Conservation (phyloP, 2,888 invertebrate species). For the Incurvaria masculella region DNA sequence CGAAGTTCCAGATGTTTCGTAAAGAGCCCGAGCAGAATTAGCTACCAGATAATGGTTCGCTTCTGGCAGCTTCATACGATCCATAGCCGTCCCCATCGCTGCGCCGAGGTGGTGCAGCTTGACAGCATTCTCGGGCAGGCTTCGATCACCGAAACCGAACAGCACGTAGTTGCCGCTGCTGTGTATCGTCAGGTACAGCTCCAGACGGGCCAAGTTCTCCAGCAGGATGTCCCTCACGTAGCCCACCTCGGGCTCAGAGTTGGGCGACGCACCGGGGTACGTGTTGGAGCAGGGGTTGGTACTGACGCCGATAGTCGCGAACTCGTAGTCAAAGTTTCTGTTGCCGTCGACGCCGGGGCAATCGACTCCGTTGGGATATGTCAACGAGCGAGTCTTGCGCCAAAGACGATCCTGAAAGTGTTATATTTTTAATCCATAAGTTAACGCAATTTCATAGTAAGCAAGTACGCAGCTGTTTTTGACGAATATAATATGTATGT, state of each 20-base stretch:
- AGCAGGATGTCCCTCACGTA: conserved; percentile 53
- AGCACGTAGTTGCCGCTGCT: conserved; percentile 64
- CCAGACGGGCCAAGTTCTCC: conserved; percentile 22
- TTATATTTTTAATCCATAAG: background rate
- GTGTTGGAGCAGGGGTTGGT: conserved; percentile 51
- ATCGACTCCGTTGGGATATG: conserved; percentile 10
- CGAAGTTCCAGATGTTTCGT: conserved; percentile 28
- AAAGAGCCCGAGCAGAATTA: conserved; percentile 27
- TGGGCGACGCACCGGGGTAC: conserved; percentile 56
- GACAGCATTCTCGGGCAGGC: conserved; percentile 18
- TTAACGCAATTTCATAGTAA: no score
- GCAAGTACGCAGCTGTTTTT: no score
- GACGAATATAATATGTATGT: no score
- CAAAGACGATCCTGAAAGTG: conserved; percentile 24
- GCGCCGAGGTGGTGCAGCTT: conserved; percentile 26
- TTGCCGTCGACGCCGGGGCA: conserved; percentile 31
- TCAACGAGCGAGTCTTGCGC: conserved; percentile 27
- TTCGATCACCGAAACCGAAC: conserved; percentile 56
- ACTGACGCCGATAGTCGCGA: conserved; percentile 25
- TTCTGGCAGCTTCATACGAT: conserved; percentile 22
- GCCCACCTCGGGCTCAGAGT: conserved; percentile 63
- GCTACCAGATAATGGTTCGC: conserved; percentile 27
- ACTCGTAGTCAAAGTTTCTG: conserved; percentile 28
- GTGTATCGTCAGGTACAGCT: conserved; percentile 59
- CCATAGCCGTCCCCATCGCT: conserved; percentile 30